A percentile compares a stretch with the other conserved stretches of the same genome.
Evolutionary conservation across 2,888 invertebrate genomes (phyloP).

Genomic region (Caenorhabditis imperialis): DNA sequence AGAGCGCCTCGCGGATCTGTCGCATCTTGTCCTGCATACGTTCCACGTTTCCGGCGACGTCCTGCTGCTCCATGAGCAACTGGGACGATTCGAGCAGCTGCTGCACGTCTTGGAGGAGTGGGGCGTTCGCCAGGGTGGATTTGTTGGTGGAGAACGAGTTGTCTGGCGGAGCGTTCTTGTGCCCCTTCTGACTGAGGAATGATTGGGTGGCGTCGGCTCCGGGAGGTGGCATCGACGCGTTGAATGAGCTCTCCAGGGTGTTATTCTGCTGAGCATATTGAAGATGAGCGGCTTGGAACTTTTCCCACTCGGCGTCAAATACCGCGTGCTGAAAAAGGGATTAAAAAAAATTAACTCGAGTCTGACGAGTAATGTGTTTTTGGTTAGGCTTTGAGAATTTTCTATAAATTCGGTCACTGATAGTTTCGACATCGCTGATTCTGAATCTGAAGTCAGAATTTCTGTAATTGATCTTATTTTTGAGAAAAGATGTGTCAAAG

Average conservation of each 20-base stretch:
- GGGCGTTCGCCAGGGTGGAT: background rate
- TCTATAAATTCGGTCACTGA: too few relatives aligned
- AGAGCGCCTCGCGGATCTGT: slow-evolving; percentile 20
- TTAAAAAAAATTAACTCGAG: too few relatives aligned
- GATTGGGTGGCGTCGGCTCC: slow-evolving; percentile 29
- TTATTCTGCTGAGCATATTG: slow-evolving; percentile 4
- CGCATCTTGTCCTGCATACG: slow-evolving; percentile 41
- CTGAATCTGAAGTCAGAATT: too few relatives aligned
- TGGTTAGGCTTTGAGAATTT: too few relatives aligned
- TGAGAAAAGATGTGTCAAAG: too few relatives aligned
- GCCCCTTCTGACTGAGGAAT: slow-evolving; percentile 36
- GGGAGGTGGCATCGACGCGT: slow-evolving; percentile 44
- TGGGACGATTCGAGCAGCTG: slow-evolving; percentile 45
- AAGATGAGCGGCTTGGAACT: slow-evolving; percentile 11
- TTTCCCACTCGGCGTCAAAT: slow-evolving; percentile 17
- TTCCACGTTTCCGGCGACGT: slow-evolving; percentile 28
- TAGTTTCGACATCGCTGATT: too few relatives aligned
- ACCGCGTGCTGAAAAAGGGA: slow-evolving; percentile 16
- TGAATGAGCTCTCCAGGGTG: slow-evolving; percentile 33
- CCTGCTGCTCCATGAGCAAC: slow-evolving; percentile 32
- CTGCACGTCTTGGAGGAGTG: slow-evolving; percentile 40
- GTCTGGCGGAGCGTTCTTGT: slow-evolving; percentile 37
- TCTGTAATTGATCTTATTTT: too few relatives aligned
- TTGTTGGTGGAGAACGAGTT: slow-evolving; percentile 25
- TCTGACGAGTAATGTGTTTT: too few relatives aligned